Evolutionary conservation across 1,140 invertebrate species (phyloP).

Genomic region (Thalassaphorura encarpata): DNA sequence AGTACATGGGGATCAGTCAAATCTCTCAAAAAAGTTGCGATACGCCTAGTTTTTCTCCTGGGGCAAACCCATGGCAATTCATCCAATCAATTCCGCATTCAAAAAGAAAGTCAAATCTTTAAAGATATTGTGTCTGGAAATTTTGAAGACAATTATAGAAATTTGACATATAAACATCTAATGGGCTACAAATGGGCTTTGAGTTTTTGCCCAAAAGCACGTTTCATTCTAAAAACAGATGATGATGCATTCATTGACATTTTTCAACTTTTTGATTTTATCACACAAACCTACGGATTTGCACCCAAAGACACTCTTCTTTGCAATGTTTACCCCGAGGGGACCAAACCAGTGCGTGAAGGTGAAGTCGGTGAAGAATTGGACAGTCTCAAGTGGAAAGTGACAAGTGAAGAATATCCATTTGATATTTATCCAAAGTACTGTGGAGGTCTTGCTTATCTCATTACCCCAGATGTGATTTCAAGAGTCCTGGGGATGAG

Average conservation of each 20-base stretch:
- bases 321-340: constrained; percentile 38
- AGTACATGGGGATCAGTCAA: constrained; percentile 32
- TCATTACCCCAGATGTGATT: constrained; percentile 60
- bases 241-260: constrained; percentile 47
- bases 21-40: constrained; percentile 19
- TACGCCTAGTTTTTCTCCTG: constrained; percentile 36
- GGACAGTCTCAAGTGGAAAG: constrained; percentile 39
- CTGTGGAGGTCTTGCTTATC: constrained; percentile 45
- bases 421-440: constrained; percentile 38
- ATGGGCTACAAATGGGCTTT: constrained; percentile 43
- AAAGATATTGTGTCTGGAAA: constrained; percentile 40
- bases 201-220: constrained; percentile 38
- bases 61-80: constrained; percentile 14
- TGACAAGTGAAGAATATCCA: constrained; percentile 35
- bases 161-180: constrained; percentile 44
- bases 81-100: constrained; percentile 11
- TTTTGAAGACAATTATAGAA: constrained; percentile 41
- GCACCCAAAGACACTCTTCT: constrained; percentile 33
- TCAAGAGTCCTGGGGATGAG: constrained; percentile 30
- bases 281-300: constrained; percentile 33
- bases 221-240: constrained; percentile 44
- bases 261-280: constrained; percentile 38
- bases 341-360: constrained; percentile 34
- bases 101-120: constrained; percentile 27
- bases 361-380: background rate